These are phyloP conservation scores for Phataginus tricuspis DNA, from an alignment of 2,797 vertebrate species.

Conservation along the genomic window DNA sequence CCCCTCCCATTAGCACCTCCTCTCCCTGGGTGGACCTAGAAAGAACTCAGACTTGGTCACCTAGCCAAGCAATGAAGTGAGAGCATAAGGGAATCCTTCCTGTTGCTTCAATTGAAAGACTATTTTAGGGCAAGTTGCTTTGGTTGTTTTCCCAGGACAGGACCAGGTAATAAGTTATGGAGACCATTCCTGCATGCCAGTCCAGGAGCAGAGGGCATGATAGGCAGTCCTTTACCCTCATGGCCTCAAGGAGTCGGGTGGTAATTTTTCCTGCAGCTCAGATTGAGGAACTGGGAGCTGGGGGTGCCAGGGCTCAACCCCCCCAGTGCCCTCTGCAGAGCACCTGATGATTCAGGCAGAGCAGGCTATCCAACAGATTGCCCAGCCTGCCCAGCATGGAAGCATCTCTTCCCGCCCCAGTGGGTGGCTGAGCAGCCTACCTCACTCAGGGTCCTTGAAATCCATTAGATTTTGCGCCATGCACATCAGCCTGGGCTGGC, in stretches of 20 bases:
- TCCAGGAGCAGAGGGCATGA: not conserved
- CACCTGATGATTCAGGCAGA: not conserved
- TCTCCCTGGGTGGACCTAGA: not conserved
- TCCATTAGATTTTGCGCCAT: not conserved
- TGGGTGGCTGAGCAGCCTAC: not conserved
- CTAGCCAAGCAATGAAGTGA: not conserved
- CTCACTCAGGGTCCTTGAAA: not conserved
- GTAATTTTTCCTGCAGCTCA: not conserved
- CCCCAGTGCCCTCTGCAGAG: not conserved
- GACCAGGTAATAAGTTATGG: not conserved
- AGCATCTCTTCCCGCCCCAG: not conserved
- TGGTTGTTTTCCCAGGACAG: not conserved
- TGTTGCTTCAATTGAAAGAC: not conserved
- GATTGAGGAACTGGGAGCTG: not conserved
- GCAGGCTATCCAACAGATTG: rapidly evolving
- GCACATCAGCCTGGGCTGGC: not conserved
- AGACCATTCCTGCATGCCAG: not conserved
- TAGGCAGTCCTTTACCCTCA: not conserved
- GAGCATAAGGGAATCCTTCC: too few species aligned
- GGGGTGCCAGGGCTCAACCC: not conserved
- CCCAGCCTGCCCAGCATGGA: rapidly evolving
- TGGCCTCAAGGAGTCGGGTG: rapidly evolving
- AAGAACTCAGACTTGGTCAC: not conserved
- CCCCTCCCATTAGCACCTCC: rapidly evolving
- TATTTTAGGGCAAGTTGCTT: not conserved